Base-by-base conservation (phyloP, 2,888 invertebrate species). In the Apantesis nais region DNA sequence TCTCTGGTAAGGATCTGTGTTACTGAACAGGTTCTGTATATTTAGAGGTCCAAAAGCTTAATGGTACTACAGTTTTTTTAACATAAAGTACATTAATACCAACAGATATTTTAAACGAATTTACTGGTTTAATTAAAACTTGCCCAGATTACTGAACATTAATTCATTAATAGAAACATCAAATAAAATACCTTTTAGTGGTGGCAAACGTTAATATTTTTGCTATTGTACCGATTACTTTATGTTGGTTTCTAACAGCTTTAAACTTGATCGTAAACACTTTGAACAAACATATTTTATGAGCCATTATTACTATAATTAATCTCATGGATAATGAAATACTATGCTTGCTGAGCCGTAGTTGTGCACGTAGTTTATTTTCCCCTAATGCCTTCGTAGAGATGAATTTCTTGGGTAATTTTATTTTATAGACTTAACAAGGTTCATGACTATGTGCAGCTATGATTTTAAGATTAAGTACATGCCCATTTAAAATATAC, bases 271-370 rank as follows among this genome's bases (percentile, higher is more conserved):
- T 14, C 16, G 16, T 58, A 29, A 58, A 58, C 2, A 29, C 14
- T 7, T 16, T 58, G 58, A 29, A 63, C 16, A 37, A 39, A 39
- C 61, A 61, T 1, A 41, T 41, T 77, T 73, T 78, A 77, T 73
- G 72, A 69, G 16, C 0, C 44, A 19, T 64, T 67, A 25, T 29
- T 74, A 69, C 68, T 67, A 73, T 70, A 67, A 62, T 72, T 39
- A 69, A 72, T 65, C 70, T 58, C 71, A 68, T 52, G 62, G 62
- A 62, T 37, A 67, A 62, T 52, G 31, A 34, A 44, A 60, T 11
- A 16, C n/a, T 44, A 44, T n/a, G 31, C 31, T 31, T 3, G 19
- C 67, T 70, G 70, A 67, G 66, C n/a, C 14, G n/a, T 41, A 31
- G 22, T 68, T 62, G 31, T 65, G 41, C 34, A 48, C 41, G 37